A percentile compares a stretch with the other conserved stretches of the same genome.
Evolutionary conservation across 2,113 vertebrate genomes (phyloP).

Genomic region (Prionailurus viverrinus): DNA sequence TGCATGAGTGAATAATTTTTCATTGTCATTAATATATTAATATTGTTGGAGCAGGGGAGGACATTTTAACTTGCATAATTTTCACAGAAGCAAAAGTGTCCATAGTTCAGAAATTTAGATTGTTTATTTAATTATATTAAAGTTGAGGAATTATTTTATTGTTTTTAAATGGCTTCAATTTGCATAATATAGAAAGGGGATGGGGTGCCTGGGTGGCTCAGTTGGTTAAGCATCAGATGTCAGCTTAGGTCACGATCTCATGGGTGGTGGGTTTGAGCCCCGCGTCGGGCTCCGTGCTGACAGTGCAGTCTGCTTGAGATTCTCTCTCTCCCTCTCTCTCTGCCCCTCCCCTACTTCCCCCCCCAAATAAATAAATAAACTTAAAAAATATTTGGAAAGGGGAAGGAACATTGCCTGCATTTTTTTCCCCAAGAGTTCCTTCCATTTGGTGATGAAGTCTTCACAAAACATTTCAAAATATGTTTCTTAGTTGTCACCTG

Average conservation of each 20-base stretch:
- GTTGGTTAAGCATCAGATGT: no score
- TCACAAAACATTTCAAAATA: background rate
- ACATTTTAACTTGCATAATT: conserved; percentile 33
- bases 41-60: background rate
- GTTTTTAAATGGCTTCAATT: background rate
- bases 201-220: no score
- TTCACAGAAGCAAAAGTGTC: background rate
- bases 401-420: background rate
- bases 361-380: no score
- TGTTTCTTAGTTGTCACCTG: background rate
- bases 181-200: background rate
- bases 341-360: no score
- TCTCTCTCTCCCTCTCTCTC: no score
- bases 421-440: background rate
- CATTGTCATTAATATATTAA: conserved; percentile 13
- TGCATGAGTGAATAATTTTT: background rate
- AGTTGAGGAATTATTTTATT: background rate
- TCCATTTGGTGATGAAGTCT: background rate
- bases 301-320: no score
- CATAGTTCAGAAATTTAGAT: conserved; percentile 27
- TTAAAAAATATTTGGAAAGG: background rate
- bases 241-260: no score
- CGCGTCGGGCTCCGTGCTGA: no score
- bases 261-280: no score
- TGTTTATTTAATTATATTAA: conserved; percentile 15